phyloP scores from a whole-genome alignment of 2,797 vertebrate species.

The Pagetopsis macropterus region DNA sequence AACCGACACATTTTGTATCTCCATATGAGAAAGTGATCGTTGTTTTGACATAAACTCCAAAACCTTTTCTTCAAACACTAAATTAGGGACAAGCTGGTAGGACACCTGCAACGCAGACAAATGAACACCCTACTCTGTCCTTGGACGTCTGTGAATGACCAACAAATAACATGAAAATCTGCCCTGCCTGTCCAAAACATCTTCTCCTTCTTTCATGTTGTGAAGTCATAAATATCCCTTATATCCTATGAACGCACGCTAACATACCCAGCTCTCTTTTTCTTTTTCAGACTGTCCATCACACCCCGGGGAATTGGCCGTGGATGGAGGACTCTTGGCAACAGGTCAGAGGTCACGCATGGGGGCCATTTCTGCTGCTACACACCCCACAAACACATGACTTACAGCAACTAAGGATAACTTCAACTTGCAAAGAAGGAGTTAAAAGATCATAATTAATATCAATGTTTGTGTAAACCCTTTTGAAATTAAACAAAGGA shows the following conservation, averaged over 20 bases:
- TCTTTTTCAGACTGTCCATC: conserved; percentile 33
- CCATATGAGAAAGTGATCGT: background rate
- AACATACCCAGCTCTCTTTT: conserved; percentile 10
- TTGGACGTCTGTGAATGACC: conserved; percentile 46
- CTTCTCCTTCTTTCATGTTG: conserved; percentile 48
- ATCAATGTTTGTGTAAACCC: background rate
- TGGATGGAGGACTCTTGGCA: conserved; percentile 26
- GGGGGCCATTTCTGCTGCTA: conserved; percentile 22
- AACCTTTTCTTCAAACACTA: conserved; percentile 6
- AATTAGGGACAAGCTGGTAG: conserved; percentile 22
- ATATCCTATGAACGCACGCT: conserved; percentile 7
- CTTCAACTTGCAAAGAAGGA: background rate
- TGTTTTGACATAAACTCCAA: background rate
- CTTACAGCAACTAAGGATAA: background rate
- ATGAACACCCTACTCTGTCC: conserved; percentile 44
- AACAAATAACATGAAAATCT: conserved; percentile 49
- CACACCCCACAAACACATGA: background rate
- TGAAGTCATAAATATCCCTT: conserved; percentile 46
- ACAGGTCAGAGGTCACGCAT: conserved; percentile 44
- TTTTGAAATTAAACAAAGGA: background rate
- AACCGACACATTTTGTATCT: background rate
- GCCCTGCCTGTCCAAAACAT: conserved; percentile 29
- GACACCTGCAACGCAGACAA: conserved; percentile 43
- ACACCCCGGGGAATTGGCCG: conserved; percentile 19
- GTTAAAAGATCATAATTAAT: background rate